Conservation (phyloP, 1,140 invertebrate species). For the Ruditapes philippinarum region DNA sequence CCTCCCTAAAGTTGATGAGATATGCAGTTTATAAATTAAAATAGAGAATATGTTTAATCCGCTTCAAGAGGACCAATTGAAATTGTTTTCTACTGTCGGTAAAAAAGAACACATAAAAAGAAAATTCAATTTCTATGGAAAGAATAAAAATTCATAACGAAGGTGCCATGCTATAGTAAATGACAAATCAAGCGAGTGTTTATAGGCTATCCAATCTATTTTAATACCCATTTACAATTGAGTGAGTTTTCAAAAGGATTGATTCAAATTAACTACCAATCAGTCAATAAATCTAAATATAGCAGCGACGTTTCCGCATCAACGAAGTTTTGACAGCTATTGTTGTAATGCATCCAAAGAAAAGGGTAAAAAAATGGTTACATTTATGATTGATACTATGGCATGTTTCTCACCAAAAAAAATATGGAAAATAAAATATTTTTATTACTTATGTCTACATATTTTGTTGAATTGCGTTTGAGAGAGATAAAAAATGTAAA, state of each 20-base stretch:
- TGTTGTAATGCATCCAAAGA: constrained; percentile 8
- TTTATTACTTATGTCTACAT: too few relatives aligned
- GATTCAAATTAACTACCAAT: constrained; percentile 41
- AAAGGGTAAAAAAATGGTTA: not conserved
- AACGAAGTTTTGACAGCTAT: constrained; percentile 39
- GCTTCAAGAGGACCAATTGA: not conserved
- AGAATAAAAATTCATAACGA: constrained; percentile 53
- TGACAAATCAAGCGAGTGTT: constrained; percentile 41
- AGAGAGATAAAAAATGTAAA: too few relatives aligned
- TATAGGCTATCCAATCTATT: constrained; percentile 52
- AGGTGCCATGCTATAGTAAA: constrained; percentile 35
- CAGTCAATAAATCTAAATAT: constrained; percentile 46
- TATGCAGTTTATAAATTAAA: constrained; percentile 17
- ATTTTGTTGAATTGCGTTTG: too few relatives aligned
- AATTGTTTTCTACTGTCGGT: constrained; percentile 42
- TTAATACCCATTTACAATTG: constrained; percentile 62
- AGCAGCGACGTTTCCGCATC: not conserved
- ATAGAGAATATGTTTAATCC: constrained; percentile 24
- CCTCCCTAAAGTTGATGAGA: not conserved
- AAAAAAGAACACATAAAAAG: constrained; percentile 54
- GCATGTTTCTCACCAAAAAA: too few relatives aligned
- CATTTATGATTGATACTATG: too few relatives aligned
- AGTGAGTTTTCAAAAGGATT: constrained; percentile 21
- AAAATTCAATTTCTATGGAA: constrained; percentile 21
- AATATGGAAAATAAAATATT: too few relatives aligned